Evolutionary conservation across 2,113 vertebrate genomes (phyloP), one percentile per base, ranked within the genome.

Genomic region (Phasianus colchicus): DNA sequence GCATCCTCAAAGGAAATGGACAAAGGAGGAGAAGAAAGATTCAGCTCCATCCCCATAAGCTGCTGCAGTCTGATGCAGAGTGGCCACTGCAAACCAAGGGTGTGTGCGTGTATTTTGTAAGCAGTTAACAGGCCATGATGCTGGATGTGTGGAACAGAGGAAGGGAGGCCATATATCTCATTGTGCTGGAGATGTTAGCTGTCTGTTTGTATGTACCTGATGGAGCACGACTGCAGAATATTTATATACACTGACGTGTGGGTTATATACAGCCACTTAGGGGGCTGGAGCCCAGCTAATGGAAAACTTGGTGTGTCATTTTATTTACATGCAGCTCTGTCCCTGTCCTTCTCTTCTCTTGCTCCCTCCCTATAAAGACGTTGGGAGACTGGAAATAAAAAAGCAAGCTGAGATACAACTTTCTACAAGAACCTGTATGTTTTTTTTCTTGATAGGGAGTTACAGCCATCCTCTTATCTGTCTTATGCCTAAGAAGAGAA

Each of bases 161-260:
- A 77, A 52, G 57, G 22, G 42, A 82, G 75, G 36, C 82, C 78
- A 13, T 95, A 21, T 22, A 85, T 92, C 87, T 88, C 15, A 43
- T 50, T n/a, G 25, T 2, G 34, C 91, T 66, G 86, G 91, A 93
- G 73, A 75, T 85, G 93, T 79, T 90, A 90, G 74, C 78, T 71
- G 80, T 42, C 67, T 95, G 91, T 90, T 96, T 93, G 92, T 90
- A 93, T 58, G 91, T 57, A 96, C 90, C 93, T 91, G 94, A 89
- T 91, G 88, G 91, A 94, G 71, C 86, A 72, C 78, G 93, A 92
- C 94, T 48, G 72, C 79, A 65, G 50, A 85, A 76, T 83, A 94
- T 91, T 95, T 97, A 95, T 57, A 52, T 36, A 85, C 63, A 17
- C 43, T 81, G 91, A 80, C 65, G 81, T 43, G 5, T 9, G 82